Evolutionary conservation across 1,140 invertebrate genomes (phyloP).

Genomic region (Ceratosolen solmsi): DNA sequence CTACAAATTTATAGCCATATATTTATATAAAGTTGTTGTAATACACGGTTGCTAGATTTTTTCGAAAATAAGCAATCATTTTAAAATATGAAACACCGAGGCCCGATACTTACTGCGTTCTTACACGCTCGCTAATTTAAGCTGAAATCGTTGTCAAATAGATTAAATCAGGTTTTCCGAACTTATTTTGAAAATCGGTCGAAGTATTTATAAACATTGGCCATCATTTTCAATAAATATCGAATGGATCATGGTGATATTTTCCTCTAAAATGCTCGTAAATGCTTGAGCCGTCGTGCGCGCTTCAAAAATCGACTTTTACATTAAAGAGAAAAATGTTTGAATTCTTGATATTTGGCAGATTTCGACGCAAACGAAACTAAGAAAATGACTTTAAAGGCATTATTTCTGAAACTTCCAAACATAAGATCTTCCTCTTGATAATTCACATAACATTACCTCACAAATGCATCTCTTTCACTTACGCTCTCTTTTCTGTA

Average conservation of each 20-base stretch:
- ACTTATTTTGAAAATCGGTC: background rate
- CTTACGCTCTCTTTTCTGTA: slow-evolving; percentile 23
- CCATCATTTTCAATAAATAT: background rate
- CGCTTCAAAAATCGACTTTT: too few species aligned
- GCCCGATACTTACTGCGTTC: background rate
- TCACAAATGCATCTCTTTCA: slow-evolving; percentile 36
- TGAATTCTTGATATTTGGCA: too few species aligned
- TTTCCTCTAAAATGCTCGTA: too few species aligned
- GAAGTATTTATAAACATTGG: background rate
- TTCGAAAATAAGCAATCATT: background rate
- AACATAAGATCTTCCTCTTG: background rate
- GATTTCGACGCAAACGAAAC: too few species aligned
- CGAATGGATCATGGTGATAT: too few species aligned
- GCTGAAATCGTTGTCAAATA: background rate
- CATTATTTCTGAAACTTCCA: background rate
- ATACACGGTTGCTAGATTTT: background rate
- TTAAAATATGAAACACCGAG: background rate
- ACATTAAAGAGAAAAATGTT: too few species aligned
- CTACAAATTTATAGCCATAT: background rate
- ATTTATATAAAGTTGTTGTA: background rate
- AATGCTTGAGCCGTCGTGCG: too few species aligned
- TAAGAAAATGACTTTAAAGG: too few species aligned
- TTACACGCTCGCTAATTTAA: background rate
- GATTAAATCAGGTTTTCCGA: background rate
- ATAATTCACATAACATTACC: slow-evolving; percentile 36